Evolutionary conservation across 2,797 vertebrate genomes (phyloP), one percentile per base, ranked within the genome.

Genomic region (Myotis pilosus): DNA sequence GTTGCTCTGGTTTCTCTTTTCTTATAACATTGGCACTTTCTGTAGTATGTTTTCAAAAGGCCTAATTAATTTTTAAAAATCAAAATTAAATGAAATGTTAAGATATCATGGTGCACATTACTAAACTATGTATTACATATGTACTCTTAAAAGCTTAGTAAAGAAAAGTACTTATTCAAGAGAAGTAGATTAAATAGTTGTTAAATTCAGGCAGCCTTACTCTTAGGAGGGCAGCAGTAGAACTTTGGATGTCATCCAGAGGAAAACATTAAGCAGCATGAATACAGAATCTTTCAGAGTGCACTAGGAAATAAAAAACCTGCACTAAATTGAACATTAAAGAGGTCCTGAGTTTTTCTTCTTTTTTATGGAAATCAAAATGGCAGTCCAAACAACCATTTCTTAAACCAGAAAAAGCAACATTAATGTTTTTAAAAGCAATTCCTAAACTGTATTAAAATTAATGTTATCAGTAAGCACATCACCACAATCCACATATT

Each of bases 161-260:
- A 78, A 94, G 71, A 47, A 80, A 85, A 25, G n/a, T 78, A 87
- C 79, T 92, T 92, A 89, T 74, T 69, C 30, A 38, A 92, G 62
- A 94, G n/a, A 84, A 76, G 49, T 53, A 53, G 55, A 71, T 90
- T 82, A 88, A 95, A 78, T 75, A 28, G 30, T 74, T 87, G 28
- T 86, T 82, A 64, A 86, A 13, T 36, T 75, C 53, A 69, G 75
- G 30, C 68, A 71, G 20, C 8, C 20, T 25, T 47, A n/a, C 8
- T 72, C 11, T 60, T 80, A 51, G 33, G 71, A 87, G 36, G 49
- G 30, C 28, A 72, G 78, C 49, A 64, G 7, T 60, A 62, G 44
- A 78, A 60, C 9, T 51, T 51, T 62, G 25, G 69, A 82, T 51
- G 33, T 90, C 82, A 72, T 75, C 86, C 78, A 87, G 44, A 89